Evolutionary conservation across 2,113 vertebrate species (phyloP).

Genomic region (Fregata magnificens): DNA sequence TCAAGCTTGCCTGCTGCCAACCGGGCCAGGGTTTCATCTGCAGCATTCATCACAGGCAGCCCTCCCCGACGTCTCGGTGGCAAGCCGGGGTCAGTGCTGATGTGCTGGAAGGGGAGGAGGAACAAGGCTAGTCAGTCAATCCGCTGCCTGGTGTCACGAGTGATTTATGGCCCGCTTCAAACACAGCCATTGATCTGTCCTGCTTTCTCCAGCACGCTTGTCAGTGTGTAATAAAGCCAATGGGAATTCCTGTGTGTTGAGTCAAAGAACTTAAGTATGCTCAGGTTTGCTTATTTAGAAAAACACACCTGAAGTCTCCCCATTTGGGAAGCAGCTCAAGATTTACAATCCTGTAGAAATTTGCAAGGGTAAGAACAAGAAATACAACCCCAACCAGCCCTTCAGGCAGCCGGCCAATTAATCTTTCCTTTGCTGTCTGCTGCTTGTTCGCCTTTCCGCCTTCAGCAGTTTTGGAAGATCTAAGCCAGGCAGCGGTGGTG

Average conservation of each 20-base stretch:
- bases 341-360: constrained; percentile 62
- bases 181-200: constrained; percentile 38
- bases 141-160: constrained; percentile 37
- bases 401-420: constrained; percentile 43
- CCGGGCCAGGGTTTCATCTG: neutral
- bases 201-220: constrained; percentile 24
- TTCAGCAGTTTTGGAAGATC: constrained; percentile 54
- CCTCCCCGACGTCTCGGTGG: neutral
- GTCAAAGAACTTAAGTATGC: constrained; percentile 43
- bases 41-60: neutral
- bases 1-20: neutral
- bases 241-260: constrained; percentile 49
- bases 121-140: constrained; percentile 20
- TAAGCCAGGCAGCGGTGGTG: neutral
- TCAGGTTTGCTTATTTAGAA: constrained; percentile 41
- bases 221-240: constrained; percentile 14
- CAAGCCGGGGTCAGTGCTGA: neutral
- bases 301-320: constrained; percentile 60
- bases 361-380: constrained; percentile 57
- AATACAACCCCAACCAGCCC: constrained; percentile 58
- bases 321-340: constrained; percentile 52
- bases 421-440: constrained; percentile 63
- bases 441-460: constrained; percentile 40
- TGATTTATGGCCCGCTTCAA: constrained; percentile 49
- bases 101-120: neutral